Evolutionary conservation across 2,113 vertebrate genomes (phyloP).

Genomic region (Anas platyrhynchos): DNA sequence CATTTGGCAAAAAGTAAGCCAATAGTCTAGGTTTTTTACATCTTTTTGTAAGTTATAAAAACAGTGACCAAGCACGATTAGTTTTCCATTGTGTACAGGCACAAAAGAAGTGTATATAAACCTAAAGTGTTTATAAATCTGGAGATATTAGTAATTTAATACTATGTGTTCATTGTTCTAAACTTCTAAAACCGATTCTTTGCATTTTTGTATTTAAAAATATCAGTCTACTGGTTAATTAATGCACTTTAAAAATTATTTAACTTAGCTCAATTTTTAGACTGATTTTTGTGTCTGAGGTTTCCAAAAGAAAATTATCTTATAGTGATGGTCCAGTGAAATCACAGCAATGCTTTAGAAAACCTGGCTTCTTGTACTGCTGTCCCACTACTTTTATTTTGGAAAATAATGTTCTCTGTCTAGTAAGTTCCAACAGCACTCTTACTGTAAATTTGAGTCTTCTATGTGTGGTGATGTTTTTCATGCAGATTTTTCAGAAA

Average conservation of each 20-base stretch:
- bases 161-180: background rate
- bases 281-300: background rate
- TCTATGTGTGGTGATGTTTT: background rate
- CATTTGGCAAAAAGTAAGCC: background rate
- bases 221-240: background rate
- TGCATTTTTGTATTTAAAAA: background rate
- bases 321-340: background rate
- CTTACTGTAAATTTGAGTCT: background rate
- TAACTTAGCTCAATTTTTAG: background rate
- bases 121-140: background rate
- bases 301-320: background rate
- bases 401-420: background rate
- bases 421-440: background rate
- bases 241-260: constrained; percentile 16
- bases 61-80: background rate
- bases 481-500: background rate
- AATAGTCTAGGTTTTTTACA: background rate
- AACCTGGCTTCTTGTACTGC: background rate
- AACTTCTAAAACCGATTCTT: background rate
- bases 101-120: background rate
- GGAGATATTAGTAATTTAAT: background rate
- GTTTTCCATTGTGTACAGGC: background rate
- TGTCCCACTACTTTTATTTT: background rate
- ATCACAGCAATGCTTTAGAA: background rate
- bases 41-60: background rate